Conservation (phyloP, 2,113 vertebrate species). For the Gadus macrocephalus region DNA sequence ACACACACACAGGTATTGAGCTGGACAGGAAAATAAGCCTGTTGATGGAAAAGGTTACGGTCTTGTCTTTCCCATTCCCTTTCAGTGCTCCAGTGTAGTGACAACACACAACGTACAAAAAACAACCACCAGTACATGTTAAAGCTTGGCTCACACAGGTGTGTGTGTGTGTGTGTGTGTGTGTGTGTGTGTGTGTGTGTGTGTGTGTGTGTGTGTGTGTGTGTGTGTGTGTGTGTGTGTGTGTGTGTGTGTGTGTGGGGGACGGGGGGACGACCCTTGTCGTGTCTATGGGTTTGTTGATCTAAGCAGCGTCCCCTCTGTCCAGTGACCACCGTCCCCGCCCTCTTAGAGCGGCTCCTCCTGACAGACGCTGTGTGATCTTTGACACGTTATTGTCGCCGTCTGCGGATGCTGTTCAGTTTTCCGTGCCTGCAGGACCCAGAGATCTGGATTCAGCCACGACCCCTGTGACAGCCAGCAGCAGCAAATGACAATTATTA, state of each 20-base stretch:
- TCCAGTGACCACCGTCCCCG: not conserved
- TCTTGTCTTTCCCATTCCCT: too few species aligned
- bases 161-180: too few species aligned
- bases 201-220: too few species aligned
- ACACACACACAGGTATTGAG: slow-evolving; percentile 9
- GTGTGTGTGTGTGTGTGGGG: too few species aligned
- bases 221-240: too few species aligned
- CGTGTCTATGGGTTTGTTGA: slow-evolving; percentile 19
- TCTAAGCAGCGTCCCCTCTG: slow-evolving; percentile 12
- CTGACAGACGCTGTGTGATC: slow-evolving; percentile 45
- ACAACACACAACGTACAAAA: too few species aligned
- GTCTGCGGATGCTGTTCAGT: slow-evolving; percentile 48
- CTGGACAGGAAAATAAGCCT: too few species aligned
- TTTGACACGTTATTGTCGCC: slow-evolving; percentile 30
- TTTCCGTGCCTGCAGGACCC: slow-evolving; percentile 26
- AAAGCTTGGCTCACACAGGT: too few species aligned
- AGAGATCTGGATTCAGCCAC: slow-evolving; percentile 17
- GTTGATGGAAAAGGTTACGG: too few species aligned
- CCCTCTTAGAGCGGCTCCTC: not conserved
- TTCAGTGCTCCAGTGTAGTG: too few species aligned
- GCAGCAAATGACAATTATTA: slow-evolving; percentile 58
- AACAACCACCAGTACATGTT: too few species aligned
- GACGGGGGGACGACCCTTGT: slow-evolving; percentile 1
- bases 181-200: too few species aligned
- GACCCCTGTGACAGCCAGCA: slow-evolving; percentile 20